Evolutionary conservation across 2,888 invertebrate species (phyloP), one percentile per base, ranked within the genome.

Genomic region (Suillia variegata): DNA sequence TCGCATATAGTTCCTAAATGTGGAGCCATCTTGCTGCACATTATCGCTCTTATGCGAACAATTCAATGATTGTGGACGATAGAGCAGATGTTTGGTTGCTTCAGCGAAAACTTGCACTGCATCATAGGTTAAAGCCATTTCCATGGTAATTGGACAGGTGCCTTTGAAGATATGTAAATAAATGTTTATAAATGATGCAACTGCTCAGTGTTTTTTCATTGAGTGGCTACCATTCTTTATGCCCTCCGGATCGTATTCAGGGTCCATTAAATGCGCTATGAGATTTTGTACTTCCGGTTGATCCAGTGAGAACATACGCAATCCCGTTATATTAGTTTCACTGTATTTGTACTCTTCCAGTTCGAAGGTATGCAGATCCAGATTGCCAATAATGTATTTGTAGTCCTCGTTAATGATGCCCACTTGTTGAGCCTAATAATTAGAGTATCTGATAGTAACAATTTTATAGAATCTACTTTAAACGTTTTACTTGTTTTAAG

Each of bases 341-440:
- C 91, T 90, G 70, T 90, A 88, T 75, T 88, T 89, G 75, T 89
- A 94, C 15, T 90, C 88, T 49, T 89, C 88, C 69, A 93, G 82
- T 69, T 95, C 89, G 20, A 77, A 74, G 0, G 80, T 78, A 20
- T 81, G 81, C 22, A 94, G 84, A 79, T 94, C 94, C 82, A 94
- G 83, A 68, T 89, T 88, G 59, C 92, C 91, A 56, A 95, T 87
- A 26, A 96, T 84, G 70, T 90, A 92, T 67, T 87, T 89, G 82
- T 96, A 95, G 76, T 94, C 92, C 80, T 94, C 93, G 64, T 93
- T 95, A 89, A 97, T 94, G 89, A 97, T 93, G 62, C 96, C 96
- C 70, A 96, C 92, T 84, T 96, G 95, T 82, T 96, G 93, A 17
- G 96, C 96, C 83, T 96, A n/a, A n/a, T n/a, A n/a, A n/a, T n/a